These are phyloP conservation scores for Drosophila neoperkinsi DNA, from an alignment of 2,888 invertebrate species.

Conservation along the genomic window DNA sequence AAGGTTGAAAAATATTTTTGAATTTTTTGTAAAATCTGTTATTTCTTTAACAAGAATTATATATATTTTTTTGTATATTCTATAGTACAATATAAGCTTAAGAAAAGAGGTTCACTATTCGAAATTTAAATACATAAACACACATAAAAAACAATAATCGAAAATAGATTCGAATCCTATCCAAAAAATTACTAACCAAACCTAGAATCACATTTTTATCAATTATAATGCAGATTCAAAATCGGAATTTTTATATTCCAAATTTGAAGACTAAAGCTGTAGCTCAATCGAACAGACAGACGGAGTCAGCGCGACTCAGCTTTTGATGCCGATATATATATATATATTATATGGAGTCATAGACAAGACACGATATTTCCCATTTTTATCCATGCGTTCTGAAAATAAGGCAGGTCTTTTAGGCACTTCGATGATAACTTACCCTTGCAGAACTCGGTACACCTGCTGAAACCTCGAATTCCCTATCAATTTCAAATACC, in stretches of 20 bases:
- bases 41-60: background rate
- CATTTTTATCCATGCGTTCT: background rate
- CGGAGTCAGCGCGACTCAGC: accelerated
- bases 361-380: background rate
- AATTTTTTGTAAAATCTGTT: background rate
- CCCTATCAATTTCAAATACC: accelerated
- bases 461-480: background rate
- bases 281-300: background rate
- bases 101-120: background rate
- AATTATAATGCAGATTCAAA: background rate
- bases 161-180: background rate
- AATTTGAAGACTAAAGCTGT: background rate
- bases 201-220: accelerated
- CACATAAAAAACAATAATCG: background rate
- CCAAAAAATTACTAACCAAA: background rate
- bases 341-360: background rate
- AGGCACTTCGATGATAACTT: background rate
- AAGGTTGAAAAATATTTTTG: too few relatives aligned
- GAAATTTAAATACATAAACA: background rate
- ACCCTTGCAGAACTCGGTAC: background rate
- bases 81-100: background rate
- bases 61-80: background rate
- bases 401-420: background rate
- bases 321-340: background rate
- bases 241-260: accelerated